These are phyloP conservation scores for Parnassius mnemosyne DNA, from an alignment of 2,888 invertebrate genomes.

Conservation along the genomic window DNA sequence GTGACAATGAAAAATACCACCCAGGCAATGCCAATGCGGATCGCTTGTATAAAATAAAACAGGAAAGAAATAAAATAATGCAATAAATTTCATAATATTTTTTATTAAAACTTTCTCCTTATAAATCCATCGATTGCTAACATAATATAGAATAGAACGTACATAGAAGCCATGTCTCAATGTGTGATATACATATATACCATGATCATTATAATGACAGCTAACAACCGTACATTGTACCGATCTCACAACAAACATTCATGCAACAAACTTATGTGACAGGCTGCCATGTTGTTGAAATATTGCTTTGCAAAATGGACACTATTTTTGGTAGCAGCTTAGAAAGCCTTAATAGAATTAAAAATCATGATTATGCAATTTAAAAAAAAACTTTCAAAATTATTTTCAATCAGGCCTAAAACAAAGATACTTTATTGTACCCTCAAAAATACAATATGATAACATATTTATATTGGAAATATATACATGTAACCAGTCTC, in stretches of 20 bases:
- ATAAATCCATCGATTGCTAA: slow-evolving; percentile 79
- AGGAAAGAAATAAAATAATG: slow-evolving; percentile 41
- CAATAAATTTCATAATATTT: slow-evolving; percentile 62
- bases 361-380: no score
- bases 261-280: slow-evolving; percentile 31
- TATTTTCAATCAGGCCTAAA: neutral
- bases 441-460: no score
- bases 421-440: neutral
- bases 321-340: neutral
- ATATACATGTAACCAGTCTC: slow-evolving; percentile 26
- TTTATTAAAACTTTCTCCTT: slow-evolving; percentile 78
- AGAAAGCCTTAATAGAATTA: neutral
- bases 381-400: no score
- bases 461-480: slow-evolving; percentile 2
- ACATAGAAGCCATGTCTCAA: slow-evolving; percentile 72
- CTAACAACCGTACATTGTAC: slow-evolving; percentile 40
- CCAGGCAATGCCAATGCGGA: no score
- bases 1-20: no score
- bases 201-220: slow-evolving; percentile 44
- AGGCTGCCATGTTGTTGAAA: slow-evolving; percentile 38
- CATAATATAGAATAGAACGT: slow-evolving; percentile 71
- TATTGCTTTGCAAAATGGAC: slow-evolving; percentile 26
- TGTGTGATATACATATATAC: slow-evolving; percentile 63
- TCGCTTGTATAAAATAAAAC: neutral
- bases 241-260: slow-evolving; percentile 36